phyloP scores from a whole-genome alignment of 1,140 invertebrate species.

The Orchestia grillus region DNA sequence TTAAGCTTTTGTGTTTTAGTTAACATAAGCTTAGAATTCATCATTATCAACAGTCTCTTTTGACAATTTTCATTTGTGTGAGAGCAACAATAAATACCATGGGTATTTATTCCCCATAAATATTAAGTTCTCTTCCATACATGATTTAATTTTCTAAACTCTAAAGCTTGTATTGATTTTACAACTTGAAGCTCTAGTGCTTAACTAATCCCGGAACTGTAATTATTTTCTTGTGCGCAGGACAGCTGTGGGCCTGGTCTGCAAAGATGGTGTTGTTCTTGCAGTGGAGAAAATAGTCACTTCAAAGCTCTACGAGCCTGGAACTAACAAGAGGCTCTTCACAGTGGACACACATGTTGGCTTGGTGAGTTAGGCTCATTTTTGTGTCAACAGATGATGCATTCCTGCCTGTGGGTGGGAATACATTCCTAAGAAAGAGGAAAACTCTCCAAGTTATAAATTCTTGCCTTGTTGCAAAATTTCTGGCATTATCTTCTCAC shows the following conservation, averaged over 20 bases:
- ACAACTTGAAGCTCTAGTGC: too few relatives aligned
- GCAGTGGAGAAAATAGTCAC: constrained; percentile 97
- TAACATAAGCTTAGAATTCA: too few relatives aligned
- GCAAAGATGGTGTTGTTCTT: constrained; percentile 96
- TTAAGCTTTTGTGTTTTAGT: too few relatives aligned
- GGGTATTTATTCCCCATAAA: too few relatives aligned
- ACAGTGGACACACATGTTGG: constrained; percentile 95
- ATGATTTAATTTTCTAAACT: too few relatives aligned
- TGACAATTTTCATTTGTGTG: too few relatives aligned
- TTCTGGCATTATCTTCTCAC: neutral
- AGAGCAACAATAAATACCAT: too few relatives aligned
- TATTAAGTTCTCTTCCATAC: too few relatives aligned
- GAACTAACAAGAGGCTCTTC: constrained; percentile 94
- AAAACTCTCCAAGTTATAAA: neutral
- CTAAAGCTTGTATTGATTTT: too few relatives aligned
- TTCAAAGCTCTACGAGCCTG: constrained; percentile 96
- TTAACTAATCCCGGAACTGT: neutral
- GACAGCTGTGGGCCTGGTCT: constrained; percentile 93
- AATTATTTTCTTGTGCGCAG: constrained; percentile 71
- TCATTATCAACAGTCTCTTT: too few relatives aligned
- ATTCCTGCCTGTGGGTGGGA: neutral
- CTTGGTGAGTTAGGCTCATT: constrained; percentile 77
- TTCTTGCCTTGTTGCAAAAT: neutral
- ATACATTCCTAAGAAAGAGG: neutral
- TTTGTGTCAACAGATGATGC: neutral